A percentile compares a stretch with the other conserved stretches of the same genome.
These are phyloP conservation scores for Leptobrachium leishanense DNA, from an alignment of 2,113 vertebrate genomes.

Conservation along the genomic window DNA sequence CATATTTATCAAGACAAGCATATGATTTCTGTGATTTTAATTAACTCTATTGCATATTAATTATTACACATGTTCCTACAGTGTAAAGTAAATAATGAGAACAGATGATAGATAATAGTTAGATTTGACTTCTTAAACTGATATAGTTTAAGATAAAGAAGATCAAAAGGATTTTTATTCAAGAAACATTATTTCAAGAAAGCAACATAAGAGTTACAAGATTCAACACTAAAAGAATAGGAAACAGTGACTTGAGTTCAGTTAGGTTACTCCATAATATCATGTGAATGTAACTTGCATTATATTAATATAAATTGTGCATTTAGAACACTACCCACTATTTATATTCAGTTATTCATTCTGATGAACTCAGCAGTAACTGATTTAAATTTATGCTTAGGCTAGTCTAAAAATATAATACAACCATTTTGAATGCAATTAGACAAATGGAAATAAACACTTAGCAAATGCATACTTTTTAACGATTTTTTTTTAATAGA, in stretches of 20 bases:
- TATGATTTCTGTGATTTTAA: too few species aligned
- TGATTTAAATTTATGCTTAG: background rate
- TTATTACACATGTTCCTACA: background rate
- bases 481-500: too few species aligned
- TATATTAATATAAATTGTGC: background rate
- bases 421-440: too few species aligned
- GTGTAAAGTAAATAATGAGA: background rate
- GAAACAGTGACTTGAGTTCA: background rate
- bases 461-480: too few species aligned
- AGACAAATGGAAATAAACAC: too few species aligned
- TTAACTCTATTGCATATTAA: too few species aligned
- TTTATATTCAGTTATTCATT: background rate
- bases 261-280: background rate
- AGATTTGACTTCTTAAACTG: background rate
- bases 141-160: background rate
- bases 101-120: background rate
- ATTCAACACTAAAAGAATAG: background rate
- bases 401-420: background rate
- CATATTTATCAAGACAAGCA: too few species aligned
- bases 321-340: background rate
- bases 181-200: background rate
- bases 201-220: background rate
- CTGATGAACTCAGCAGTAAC: background rate
- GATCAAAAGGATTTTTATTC: background rate
- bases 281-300: background rate